Conservation (phyloP, 2,888 invertebrate genomes). For the Trachelus tabidus region DNA sequence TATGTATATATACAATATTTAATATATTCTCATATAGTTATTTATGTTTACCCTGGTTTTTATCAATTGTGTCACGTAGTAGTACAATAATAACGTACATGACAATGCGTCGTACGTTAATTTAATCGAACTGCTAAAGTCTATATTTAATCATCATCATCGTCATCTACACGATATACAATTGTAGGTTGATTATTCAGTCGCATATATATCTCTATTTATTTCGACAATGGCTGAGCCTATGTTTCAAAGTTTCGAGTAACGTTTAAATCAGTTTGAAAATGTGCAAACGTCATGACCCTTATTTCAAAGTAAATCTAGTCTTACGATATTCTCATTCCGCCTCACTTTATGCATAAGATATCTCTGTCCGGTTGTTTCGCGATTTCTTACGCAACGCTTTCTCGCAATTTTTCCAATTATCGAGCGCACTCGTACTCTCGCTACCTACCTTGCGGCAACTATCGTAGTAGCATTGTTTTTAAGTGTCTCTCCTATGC, state of each 20-base stretch:
- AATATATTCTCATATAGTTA: constrained; percentile 2
- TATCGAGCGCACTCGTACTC: neutral
- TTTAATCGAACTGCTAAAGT: constrained; percentile 16
- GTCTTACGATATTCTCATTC: neutral
- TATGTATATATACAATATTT: constrained; percentile 10
- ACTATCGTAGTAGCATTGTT: neutral
- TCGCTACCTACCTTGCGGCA: neutral
- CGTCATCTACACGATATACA: constrained; percentile 29
- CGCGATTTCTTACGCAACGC: neutral
- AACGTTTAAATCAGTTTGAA: neutral
- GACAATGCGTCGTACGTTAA: constrained; percentile 1
- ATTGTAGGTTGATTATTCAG: constrained; percentile 51
- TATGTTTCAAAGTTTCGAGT: constrained; percentile 19
- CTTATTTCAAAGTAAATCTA: neutral
- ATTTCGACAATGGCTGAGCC: constrained; percentile 11
- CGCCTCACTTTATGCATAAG: neutral
- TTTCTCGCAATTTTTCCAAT: neutral
- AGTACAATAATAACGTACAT: constrained; percentile 2
- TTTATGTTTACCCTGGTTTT: constrained; percentile 49
- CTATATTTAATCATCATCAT: constrained; percentile 11
- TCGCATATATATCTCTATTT: constrained; percentile 29
- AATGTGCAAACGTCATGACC: neutral
- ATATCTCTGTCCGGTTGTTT: neutral
- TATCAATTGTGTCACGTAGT: constrained; percentile 32
- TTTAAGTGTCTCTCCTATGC: neutral